These are phyloP conservation scores for Athetis lepigone DNA, from an alignment of 2,888 invertebrate genomes.

Conservation along the genomic window DNA sequence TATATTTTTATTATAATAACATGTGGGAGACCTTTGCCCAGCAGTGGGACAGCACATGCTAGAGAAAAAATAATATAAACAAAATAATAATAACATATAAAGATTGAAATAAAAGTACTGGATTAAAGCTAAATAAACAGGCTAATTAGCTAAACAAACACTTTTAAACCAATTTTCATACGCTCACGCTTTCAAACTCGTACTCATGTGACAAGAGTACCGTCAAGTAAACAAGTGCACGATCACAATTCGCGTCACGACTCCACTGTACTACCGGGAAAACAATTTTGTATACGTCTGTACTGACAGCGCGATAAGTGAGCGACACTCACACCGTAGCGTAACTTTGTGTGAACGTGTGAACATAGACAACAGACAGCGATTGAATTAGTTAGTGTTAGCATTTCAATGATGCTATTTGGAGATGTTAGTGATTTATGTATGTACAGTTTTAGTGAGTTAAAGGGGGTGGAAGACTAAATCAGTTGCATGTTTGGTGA, in stretches of 20 bases:
- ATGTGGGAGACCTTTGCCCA: no score
- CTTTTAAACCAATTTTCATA: constrained; percentile 47
- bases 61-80: no score
- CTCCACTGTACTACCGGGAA: constrained; percentile 64
- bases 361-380: neutral
- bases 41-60: no score
- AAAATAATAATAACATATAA: no score
- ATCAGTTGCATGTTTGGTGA: no score
- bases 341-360: constrained; percentile 27
- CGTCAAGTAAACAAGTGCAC: constrained; percentile 68
- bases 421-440: neutral
- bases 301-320: constrained; percentile 67
- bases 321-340: constrained; percentile 59
- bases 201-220: constrained; percentile 66
- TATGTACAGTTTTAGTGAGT: no score
- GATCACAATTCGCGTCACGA: constrained; percentile 74
- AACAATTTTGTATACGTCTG: constrained; percentile 77
- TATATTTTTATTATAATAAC: no score
- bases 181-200: constrained; percentile 45
- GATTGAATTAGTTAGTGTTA: neutral
- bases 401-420: neutral
- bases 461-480: no score
- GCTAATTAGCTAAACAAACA: no score
- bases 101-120: no score
- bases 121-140: no score